These are phyloP conservation scores for Lacanobia wlatinum DNA, from an alignment of 2,888 invertebrate species.

Conservation along the genomic window DNA sequence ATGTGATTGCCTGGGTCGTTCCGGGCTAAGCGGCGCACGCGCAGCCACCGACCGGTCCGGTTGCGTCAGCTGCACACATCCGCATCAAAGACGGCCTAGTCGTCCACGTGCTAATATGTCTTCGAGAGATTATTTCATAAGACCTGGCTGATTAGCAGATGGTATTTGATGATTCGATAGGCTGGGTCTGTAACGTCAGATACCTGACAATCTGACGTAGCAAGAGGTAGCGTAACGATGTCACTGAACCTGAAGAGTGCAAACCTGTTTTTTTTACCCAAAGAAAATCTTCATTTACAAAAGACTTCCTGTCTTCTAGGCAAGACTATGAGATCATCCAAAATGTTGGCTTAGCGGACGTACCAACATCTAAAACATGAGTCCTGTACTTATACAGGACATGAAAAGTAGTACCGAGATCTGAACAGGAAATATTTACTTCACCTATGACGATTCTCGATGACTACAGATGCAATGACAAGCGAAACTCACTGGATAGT, in stretches of 20 bases:
- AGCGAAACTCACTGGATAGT: not conserved
- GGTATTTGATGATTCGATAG: not conserved
- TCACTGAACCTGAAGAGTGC: not conserved
- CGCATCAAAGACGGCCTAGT: conserved; percentile 17
- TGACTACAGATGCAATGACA: not conserved
- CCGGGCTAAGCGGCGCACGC: conserved; percentile 35
- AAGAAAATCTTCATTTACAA: no score
- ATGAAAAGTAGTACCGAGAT: not conserved
- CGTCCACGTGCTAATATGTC: conserved; percentile 33
- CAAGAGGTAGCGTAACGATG: conserved; percentile 2
- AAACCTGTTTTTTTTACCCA: no score
- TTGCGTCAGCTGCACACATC: conserved; percentile 46
- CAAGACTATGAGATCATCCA: not conserved
- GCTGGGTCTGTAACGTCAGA: not conserved
- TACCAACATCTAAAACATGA: not conserved
- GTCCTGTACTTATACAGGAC: not conserved
- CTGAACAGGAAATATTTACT: not conserved
- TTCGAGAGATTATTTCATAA: conserved; percentile 12
- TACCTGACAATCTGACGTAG: not conserved
- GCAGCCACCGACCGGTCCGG: conserved; percentile 31
- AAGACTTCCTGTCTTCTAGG: not conserved
- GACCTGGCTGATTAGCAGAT: not conserved
- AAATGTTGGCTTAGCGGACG: not conserved
- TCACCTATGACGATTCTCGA: not conserved
- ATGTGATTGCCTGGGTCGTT: conserved; percentile 29